phyloP scores from a whole-genome alignment of 1,140 invertebrate species.

The Ceratina japonica region DNA sequence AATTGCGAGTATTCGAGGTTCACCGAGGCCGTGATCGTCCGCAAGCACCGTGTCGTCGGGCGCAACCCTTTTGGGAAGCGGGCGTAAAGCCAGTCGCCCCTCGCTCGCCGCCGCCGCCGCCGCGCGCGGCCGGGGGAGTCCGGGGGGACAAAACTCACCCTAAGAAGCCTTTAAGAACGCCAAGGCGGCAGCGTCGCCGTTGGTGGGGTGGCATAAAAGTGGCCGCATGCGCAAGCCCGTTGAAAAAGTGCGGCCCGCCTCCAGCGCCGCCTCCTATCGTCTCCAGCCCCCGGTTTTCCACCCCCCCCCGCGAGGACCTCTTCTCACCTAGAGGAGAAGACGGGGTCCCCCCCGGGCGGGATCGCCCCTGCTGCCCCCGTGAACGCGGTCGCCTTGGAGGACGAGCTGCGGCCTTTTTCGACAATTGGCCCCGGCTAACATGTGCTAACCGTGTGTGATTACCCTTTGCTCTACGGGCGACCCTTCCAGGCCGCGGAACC shows the following conservation, averaged over 20 bases:
- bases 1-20: slow-evolving; percentile 1
- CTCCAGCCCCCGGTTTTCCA: slow-evolving; percentile 51
- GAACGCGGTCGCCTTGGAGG: slow-evolving; percentile 61
- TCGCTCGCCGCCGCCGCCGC: not conserved
- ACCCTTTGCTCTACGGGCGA: slow-evolving; percentile 35
- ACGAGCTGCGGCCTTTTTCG: slow-evolving; percentile 72
- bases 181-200: slow-evolving; percentile 59
- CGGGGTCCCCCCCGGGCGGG: slow-evolving; percentile 11
- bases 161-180: slow-evolving; percentile 79
- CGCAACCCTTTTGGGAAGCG: slow-evolving; percentile 67
- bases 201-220: slow-evolving; percentile 75
- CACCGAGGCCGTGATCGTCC: slow-evolving; percentile 36
- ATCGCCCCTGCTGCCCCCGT: slow-evolving; percentile 40
- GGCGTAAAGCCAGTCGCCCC: slow-evolving; percentile 40
- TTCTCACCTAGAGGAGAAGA: slow-evolving; percentile 21
- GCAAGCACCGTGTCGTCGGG: slow-evolving; percentile 60
- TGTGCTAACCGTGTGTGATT: slow-evolving; percentile 73
- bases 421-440: slow-evolving; percentile 71
- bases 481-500: slow-evolving; percentile 38
- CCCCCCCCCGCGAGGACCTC: slow-evolving; percentile 60
- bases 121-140: slow-evolving; percentile 9
- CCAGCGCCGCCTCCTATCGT: slow-evolving; percentile 72
- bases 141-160: slow-evolving; percentile 76
- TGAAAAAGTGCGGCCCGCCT: slow-evolving; percentile 78
- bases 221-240: slow-evolving; percentile 75